Base-by-base conservation (phyloP, 2,888 invertebrate genomes). In the Epistrophella euchroma region DNA sequence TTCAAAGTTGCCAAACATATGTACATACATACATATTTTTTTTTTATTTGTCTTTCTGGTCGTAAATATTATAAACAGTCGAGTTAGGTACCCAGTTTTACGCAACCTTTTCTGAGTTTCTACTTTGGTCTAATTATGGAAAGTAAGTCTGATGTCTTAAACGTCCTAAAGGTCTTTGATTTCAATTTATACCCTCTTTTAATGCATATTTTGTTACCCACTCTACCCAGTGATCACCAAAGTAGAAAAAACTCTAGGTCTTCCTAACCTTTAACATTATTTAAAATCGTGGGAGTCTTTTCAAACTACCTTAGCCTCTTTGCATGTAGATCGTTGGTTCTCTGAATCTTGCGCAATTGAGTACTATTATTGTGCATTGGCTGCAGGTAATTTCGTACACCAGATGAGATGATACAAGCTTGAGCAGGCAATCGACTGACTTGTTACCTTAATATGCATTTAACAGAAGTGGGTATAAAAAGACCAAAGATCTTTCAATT, bases 211-310 rank as follows among this genome's bases (percentile, higher is more conserved):
- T 19, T 0, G 45, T 45, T 45, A 10, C 17, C 45, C 45, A 45
- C 45, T 43, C 45, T 45, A 17, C 0, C 4, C 13, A 60, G 47
- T 13, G 60, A 55, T n/a, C 55, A 4, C 40, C 28, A 75, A 17
- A 68, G 47, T 25, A 19, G 22, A 50, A 52, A 50, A 52, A 52
- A 15, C 15, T 0, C 15, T 10, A 2, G 50, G 25, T 52, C 50
- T 52, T 52, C 15, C 13, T 77, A 62, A 77, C 77, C 77, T 77
- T 77, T 77, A 71, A 52, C 72, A 72, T 35, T 78, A 71, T 62
- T 19, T 55, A 9, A 6, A 71, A 32, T 78, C 71, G 77, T 71
- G 77, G 78, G 72, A 78, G 78, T 77, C 37, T 77, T 52, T 71
- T 62, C 4, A 32, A 32, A n/a, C 11, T 32, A 35, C 56, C 32